Base-by-base conservation (phyloP, 2,113 vertebrate species). In the Dryoscopus gambensis region DNA sequence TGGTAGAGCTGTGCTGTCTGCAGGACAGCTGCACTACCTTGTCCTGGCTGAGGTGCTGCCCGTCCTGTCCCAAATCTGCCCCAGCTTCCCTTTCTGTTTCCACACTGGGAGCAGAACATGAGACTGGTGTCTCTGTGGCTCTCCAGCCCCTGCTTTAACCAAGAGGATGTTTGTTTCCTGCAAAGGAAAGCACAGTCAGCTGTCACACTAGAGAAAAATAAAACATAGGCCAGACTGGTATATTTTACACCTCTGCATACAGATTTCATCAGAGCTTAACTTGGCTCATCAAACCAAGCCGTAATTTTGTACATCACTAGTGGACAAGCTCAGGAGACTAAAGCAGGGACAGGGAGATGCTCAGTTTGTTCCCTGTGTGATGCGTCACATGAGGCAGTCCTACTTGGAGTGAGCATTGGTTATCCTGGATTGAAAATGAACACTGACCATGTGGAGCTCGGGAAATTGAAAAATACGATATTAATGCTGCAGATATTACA, bases 161-260 rank as follows among this genome's bases (percentile, higher is more conserved):
- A 73, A 82, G 40, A 92, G 57, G 75, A 85, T 88, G 71, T 90
- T 92, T 88, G 49, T 86, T 97, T 97, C 62, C 65, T 71, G 60
- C 23, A 53, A 90, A 82, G 69, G 56, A 92, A 92, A 84, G 52
- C 53, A 37, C 47, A 71, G 74, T 84, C 24, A 2, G 62, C 46
- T 92, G 80, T 93, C 87, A 90, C 1, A 0, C 69, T 44, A 79
- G 31, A 78, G 40, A 65, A 87, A 90, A 82, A 91, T 39, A 84
- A 68, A 84, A 60, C 49, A 19, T 5, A 7, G 25, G 37, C 31
- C 40, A 87, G 46, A 71, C 0, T 7, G n/a, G 25, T 80, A 16
- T 60, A 46, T 90, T 82, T 83, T 76, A 50, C 1, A 3, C 33
- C 9, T 59, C 63, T 93, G 5, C 0, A 0, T 24, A 62, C 35